Percentiles rank a stretch among this genome's conserved stretches.
phyloP scores from a whole-genome alignment of 2,888 invertebrate genomes.

The Drosophila phalerata region DNA sequence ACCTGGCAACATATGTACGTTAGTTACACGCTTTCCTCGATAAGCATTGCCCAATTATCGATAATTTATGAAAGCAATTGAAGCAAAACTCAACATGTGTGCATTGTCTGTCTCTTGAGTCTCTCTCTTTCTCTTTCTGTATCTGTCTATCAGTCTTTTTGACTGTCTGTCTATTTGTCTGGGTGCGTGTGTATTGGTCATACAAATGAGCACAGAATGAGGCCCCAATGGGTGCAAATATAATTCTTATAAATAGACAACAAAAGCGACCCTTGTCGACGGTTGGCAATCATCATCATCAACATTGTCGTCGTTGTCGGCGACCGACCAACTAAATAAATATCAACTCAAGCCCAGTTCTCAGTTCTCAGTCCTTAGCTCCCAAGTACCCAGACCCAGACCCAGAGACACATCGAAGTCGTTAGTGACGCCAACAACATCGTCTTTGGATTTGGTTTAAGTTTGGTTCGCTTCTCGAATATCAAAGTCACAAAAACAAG shows the following conservation, averaged over 20 bases:
- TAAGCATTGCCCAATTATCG: constrained; percentile 71
- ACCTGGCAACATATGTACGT: constrained; percentile 27
- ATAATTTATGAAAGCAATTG: constrained; percentile 74
- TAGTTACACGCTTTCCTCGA: constrained; percentile 45
- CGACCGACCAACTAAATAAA: constrained; percentile 67
- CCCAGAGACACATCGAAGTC: constrained; percentile 18
- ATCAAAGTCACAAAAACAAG: constrained; percentile 52
- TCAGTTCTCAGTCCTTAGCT: constrained; percentile 3
- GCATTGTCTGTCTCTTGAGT: constrained; percentile 18
- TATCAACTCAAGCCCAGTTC: constrained; percentile 47
- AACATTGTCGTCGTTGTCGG: constrained; percentile 21
- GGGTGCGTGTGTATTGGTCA: constrained; percentile 40
- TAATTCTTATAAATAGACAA: constrained; percentile 79
- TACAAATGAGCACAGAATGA: constrained; percentile 61
- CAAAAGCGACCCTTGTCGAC: constrained; percentile 77
- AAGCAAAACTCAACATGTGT: constrained; percentile 54
- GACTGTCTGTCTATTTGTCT: constrained; percentile 11
- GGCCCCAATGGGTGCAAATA: constrained; percentile 71
- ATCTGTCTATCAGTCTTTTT: constrained; percentile 15
- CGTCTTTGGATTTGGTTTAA: constrained; percentile 18
- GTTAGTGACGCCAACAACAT: constrained; percentile 26
- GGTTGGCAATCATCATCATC: constrained; percentile 71
- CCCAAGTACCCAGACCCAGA: background rate
- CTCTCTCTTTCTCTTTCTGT: background rate
- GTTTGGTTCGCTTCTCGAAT: constrained; percentile 32